phyloP scores from a whole-genome alignment of 2,113 vertebrate species.

The Stigmatopora nigra region DNA sequence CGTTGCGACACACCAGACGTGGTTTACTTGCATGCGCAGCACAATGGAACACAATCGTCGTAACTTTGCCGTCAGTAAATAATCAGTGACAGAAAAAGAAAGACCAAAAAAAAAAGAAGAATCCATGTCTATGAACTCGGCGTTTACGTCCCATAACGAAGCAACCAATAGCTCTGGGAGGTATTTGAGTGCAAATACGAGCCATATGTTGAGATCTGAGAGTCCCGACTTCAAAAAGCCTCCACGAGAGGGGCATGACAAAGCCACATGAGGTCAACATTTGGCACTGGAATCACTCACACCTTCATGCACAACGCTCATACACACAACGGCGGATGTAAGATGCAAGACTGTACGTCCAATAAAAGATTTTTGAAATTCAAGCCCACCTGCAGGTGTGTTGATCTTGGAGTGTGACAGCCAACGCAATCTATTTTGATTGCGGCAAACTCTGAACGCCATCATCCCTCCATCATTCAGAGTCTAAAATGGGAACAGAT shows the following conservation, averaged over 20 bases:
- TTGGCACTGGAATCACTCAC: conserved; percentile 37
- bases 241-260: conserved; percentile 26
- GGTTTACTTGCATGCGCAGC: conserved; percentile 28
- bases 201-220: conserved; percentile 62
- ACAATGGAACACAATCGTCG: conserved; percentile 24
- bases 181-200: conserved; percentile 51
- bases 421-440: conserved; percentile 32
- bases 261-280: conserved; percentile 49
- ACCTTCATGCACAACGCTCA: not conserved
- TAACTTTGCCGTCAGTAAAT: conserved; percentile 24
- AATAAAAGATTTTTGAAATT: conserved; percentile 40
- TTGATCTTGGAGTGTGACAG: conserved; percentile 26
- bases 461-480: conserved; percentile 24
- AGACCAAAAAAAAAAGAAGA: conserved; percentile 10
- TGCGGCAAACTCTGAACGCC: conserved; percentile 20
- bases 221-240: conserved; percentile 48
- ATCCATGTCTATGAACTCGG: not conserved
- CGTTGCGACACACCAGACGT: conserved; percentile 3
- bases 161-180: conserved; percentile 50
- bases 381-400: conserved; percentile 17
- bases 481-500: conserved; percentile 47
- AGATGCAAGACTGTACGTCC: conserved; percentile 21
- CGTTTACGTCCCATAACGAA: conserved; percentile 55
- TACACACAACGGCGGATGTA: conserved; percentile 8
- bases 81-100: conserved; percentile 28